A percentile compares a stretch with the other conserved stretches of the same genome.
Evolutionary conservation across 1,140 invertebrate species (phyloP).

Genomic region (Atopsyche davidsoni): DNA sequence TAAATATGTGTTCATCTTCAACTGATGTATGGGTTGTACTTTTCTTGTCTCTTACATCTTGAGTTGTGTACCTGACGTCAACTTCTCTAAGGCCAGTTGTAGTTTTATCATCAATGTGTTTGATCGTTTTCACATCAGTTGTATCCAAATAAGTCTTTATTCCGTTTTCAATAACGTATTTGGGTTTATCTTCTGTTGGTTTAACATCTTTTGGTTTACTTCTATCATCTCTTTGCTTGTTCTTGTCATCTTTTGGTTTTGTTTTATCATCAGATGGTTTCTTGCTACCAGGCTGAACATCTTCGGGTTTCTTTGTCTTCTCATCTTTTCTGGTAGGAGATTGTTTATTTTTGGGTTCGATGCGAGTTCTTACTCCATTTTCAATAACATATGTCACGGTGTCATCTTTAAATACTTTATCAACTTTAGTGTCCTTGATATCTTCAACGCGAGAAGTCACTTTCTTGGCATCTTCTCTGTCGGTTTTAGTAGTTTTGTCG

Average conservation of each 20-base stretch:
- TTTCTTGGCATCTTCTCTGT: not conserved
- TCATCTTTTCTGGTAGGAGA: not conserved
- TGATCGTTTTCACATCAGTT: too few relatives aligned
- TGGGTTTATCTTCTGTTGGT: constrained; percentile 17
- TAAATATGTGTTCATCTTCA: not conserved
- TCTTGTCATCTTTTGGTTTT: too few relatives aligned
- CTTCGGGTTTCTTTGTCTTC: not conserved
- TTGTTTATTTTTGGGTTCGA: not conserved
- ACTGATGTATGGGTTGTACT: not conserved
- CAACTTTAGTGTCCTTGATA: too few relatives aligned
- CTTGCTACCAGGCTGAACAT: too few relatives aligned
- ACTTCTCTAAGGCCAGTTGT: too few relatives aligned
- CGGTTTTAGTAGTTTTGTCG: not conserved
- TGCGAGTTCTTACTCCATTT: constrained; percentile 4
- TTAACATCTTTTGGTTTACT: constrained; percentile 2
- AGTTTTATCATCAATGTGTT: too few relatives aligned
- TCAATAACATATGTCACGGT: constrained; percentile 5
- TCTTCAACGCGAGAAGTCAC: too few relatives aligned
- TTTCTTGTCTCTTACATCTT: not conserved
- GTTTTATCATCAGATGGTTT: constrained; percentile 14
- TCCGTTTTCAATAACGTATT: constrained; percentile 47
- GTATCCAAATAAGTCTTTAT: constrained; percentile 43
- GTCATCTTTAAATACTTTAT: not conserved
- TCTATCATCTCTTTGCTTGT: too few relatives aligned
- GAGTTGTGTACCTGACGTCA: not conserved